Percentiles rank a stretch among this genome's conserved stretches.
phyloP scores from a whole-genome alignment of 2,113 vertebrate species.

The Ageneiosus marmoratus region DNA sequence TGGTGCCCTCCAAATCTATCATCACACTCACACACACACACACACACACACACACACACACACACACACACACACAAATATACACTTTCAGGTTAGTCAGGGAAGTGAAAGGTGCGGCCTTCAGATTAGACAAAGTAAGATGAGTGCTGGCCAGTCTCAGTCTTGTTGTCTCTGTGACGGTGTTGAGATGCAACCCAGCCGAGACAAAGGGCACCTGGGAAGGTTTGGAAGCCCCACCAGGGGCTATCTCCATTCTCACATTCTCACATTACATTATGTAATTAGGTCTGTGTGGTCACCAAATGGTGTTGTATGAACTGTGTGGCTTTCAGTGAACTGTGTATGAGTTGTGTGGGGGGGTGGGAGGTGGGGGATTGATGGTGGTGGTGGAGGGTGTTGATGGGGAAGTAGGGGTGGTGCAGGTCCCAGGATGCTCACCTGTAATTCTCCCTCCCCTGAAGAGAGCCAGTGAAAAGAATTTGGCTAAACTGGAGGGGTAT shows the following conservation, averaged over 20 bases:
- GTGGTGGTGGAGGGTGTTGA: constrained; percentile 29
- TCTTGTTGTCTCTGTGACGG: constrained; percentile 40
- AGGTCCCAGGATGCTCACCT: constrained; percentile 46
- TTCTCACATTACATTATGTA: constrained; percentile 76
- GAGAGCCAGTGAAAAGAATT: constrained; percentile 38
- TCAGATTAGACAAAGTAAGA: constrained; percentile 57
- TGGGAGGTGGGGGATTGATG: background rate
- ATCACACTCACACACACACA: constrained; percentile 27
- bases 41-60: constrained; percentile 8
- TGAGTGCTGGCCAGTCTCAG: constrained; percentile 45
- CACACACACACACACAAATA: background rate
- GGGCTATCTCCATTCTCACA: constrained; percentile 67
- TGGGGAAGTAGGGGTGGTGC: constrained; percentile 54
- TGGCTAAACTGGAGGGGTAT: constrained; percentile 29
- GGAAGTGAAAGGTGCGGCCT: constrained; percentile 7
- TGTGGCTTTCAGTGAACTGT: constrained; percentile 7
- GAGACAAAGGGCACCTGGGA: constrained; percentile 61
- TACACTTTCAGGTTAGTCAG: constrained; percentile 18
- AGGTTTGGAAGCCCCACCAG: constrained; percentile 55
- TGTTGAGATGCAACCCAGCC: constrained; percentile 27
- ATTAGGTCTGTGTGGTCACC: constrained; percentile 69
- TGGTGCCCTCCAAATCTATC: constrained; percentile 56
- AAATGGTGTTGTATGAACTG: constrained; percentile 63
- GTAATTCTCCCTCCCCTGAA: constrained; percentile 44
- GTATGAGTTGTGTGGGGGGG: background rate